Conservation (phyloP, 30 jellyfish, hydroid and myxozoan genomes). For the Phacellophora camtschatica region DNA sequence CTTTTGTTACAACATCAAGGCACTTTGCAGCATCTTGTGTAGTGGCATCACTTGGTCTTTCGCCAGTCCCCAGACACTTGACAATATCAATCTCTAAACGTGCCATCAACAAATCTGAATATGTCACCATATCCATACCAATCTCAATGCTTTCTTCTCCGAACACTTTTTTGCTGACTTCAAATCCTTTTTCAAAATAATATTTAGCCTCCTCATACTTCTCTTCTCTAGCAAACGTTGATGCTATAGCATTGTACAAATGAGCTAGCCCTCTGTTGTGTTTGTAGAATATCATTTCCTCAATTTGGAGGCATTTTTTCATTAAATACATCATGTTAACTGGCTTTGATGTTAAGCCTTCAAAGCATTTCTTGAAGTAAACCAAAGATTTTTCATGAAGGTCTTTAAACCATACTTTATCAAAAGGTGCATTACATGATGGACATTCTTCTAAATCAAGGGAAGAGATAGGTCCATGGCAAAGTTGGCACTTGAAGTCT, state of each 20-base stretch:
- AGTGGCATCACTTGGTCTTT: background rate
- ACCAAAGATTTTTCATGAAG: background rate
- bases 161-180: background rate
- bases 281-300: slow-evolving; percentile 20
- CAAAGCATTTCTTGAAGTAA: background rate
- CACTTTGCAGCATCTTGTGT: slow-evolving; percentile 5
- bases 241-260: slow-evolving; percentile 65
- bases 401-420: background rate
- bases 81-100: slow-evolving; percentile 14
- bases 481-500: slow-evolving; percentile 37
- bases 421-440: slow-evolving; percentile 16
- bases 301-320: slow-evolving; percentile 30
- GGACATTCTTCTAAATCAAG: slow-evolving; percentile 7
- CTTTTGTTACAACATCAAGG: slow-evolving; percentile 15
- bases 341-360: background rate
- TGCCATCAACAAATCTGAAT: slow-evolving; percentile 67
- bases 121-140: slow-evolving; percentile 68
- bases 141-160: slow-evolving; percentile 85
- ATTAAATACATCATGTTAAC: background rate
- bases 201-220: slow-evolving; percentile 23
- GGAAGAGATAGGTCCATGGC: slow-evolving; percentile 16
- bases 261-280: slow-evolving; percentile 32
- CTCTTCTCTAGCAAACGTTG: slow-evolving; percentile 50
- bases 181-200: slow-evolving; percentile 53
- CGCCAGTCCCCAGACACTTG: background rate